Percentiles rank a stretch among this genome's conserved stretches.
Conservation (phyloP, 2,888 invertebrate species). For the Diadegma fenestrale region DNA sequence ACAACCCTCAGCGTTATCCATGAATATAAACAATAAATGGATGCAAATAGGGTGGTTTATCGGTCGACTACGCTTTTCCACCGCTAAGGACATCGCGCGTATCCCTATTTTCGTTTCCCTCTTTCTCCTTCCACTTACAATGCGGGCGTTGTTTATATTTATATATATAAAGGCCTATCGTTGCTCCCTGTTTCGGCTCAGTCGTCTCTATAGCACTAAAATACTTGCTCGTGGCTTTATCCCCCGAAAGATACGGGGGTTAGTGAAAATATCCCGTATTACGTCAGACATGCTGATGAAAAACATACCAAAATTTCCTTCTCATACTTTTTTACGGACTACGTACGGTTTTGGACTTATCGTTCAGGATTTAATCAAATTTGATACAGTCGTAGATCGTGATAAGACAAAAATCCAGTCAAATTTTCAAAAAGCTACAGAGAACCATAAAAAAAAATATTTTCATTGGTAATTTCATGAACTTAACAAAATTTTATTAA, state of each 20-base stretch:
- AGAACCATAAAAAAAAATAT: no score
- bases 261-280: constrained; percentile 63
- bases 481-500: no score
- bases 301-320: constrained; percentile 12
- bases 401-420: no score
- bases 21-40: constrained; percentile 69
- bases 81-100: constrained; percentile 34
- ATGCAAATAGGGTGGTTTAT: constrained; percentile 71
- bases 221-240: constrained; percentile 24
- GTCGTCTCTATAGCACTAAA: constrained; percentile 2
- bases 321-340: background rate
- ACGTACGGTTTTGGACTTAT: no score
- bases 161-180: constrained; percentile 35
- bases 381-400: no score
- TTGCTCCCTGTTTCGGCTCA: constrained; percentile 19
- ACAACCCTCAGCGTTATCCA: constrained; percentile 46
- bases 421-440: no score
- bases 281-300: constrained; percentile 55
- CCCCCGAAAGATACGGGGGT: constrained; percentile 28
- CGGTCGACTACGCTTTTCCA: constrained; percentile 55
- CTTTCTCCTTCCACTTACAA: constrained; percentile 41
- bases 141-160: constrained; percentile 11
- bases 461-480: no score
- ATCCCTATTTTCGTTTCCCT: background rate
- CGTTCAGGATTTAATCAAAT: no score